Conservation (phyloP, 2,888 invertebrate species). For the Agrotis ipsilon region DNA sequence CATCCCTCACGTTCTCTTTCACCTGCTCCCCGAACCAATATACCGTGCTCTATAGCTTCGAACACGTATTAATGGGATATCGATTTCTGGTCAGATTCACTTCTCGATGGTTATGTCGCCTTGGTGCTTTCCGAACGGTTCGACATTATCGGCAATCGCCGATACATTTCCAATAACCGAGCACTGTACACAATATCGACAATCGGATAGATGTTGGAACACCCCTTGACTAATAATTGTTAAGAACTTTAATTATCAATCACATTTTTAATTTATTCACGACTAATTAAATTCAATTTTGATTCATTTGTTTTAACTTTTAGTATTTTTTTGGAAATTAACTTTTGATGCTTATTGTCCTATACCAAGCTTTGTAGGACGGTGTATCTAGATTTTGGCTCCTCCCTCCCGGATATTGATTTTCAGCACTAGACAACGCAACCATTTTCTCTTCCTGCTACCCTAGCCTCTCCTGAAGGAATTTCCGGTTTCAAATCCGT, state of each 20-base stretch:
- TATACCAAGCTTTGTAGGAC: neutral
- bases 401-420: conserved; percentile 68
- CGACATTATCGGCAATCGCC: conserved; percentile 91
- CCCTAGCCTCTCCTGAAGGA: conserved; percentile 74
- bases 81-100: conserved; percentile 88
- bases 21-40: conserved; percentile 83
- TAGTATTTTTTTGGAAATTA: neutral
- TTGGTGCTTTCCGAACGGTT: conserved; percentile 91
- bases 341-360: neutral
- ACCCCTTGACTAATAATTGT: conserved; percentile 24
- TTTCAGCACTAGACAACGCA: conserved; percentile 58
- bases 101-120: conserved; percentile 83
- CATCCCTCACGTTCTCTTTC: conserved; percentile 74
- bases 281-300: neutral
- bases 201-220: conserved; percentile 46
- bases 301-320: neutral
- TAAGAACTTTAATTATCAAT: neutral
- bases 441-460: conserved; percentile 69
- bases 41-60: conserved; percentile 83
- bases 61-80: conserved; percentile 87
- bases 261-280: neutral
- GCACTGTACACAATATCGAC: conserved; percentile 71
- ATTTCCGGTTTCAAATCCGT: conserved; percentile 76
- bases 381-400: conserved; percentile 13
- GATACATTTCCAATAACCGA: conserved; percentile 86